These are phyloP conservation scores for Apoderus coryli DNA, from an alignment of 2,888 invertebrate species.

Conservation along the genomic window DNA sequence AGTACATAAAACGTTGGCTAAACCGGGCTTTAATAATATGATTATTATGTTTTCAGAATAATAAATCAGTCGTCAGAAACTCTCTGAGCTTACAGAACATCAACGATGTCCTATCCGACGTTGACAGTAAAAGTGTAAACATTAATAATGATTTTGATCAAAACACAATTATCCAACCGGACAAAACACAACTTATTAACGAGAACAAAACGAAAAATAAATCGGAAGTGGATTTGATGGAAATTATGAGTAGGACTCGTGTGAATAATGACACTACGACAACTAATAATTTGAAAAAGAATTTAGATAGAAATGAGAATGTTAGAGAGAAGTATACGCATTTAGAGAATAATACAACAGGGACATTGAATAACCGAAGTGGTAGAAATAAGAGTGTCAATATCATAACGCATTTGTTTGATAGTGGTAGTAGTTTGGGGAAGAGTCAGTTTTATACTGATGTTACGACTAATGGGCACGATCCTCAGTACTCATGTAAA, in stretches of 20 bases:
- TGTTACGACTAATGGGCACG: too few species aligned
- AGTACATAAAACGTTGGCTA: too few species aligned
- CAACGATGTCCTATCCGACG: too few species aligned
- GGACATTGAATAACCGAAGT: slow-evolving; percentile 11
- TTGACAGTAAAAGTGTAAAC: slow-evolving; percentile 24
- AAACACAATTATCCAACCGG: slow-evolving; percentile 30
- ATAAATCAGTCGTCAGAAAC: slow-evolving; percentile 23
- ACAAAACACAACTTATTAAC: slow-evolving; percentile 25
- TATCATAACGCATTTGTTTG: slow-evolving; percentile 39
- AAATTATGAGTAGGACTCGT: slow-evolving; percentile 25
- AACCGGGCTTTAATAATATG: too few species aligned
- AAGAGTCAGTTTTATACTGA: slow-evolving; percentile 21
- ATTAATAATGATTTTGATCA: slow-evolving; percentile 33
- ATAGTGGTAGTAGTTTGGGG: slow-evolving; percentile 15
- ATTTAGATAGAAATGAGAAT: slow-evolving; percentile 22
- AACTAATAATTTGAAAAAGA: slow-evolving; percentile 19
- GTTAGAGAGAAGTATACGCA: slow-evolving; percentile 19
- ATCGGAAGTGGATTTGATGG: slow-evolving; percentile 30
- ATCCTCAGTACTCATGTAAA: too few species aligned
- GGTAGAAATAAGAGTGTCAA: slow-evolving; percentile 44
- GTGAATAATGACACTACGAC: slow-evolving; percentile 24
- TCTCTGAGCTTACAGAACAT: slow-evolving; percentile 29
- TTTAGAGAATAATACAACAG: slow-evolving; percentile 16
- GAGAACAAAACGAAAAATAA: slow-evolving; percentile 24
- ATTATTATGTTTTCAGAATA: too few species aligned